Base-by-base conservation (phyloP, 2,113 vertebrate genomes). In the Stictonetta naevosa region DNA sequence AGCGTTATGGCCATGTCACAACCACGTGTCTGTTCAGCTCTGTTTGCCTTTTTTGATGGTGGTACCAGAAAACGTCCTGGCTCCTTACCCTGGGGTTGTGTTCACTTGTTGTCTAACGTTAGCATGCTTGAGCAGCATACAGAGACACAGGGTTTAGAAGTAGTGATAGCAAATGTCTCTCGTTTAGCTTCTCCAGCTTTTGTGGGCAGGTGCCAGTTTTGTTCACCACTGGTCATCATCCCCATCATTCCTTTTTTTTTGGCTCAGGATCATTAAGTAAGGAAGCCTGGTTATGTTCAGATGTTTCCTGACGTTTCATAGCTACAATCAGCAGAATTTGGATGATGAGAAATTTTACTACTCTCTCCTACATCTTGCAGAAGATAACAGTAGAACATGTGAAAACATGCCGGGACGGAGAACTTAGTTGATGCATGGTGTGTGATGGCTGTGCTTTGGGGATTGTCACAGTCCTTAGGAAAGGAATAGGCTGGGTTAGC, bases 351-450 rank as follows among this genome's bases (percentile, higher is more conserved):
- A 7, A 5, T 60, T 92, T 86, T 26, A 42, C n/a, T 84, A 62
- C 13, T 0, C 0, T 66, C 26, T 22, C 42, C 21, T 50, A 1
- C 13, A 1, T 23, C 2, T 3, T 36, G 15, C 25, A 34, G n/a
- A 75, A 74, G 44, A 15, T 36, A 58, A 56, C 58, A 66, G 75
- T 56, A 44, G 52, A 93, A n/a, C 11, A 4, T 12, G 33, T 14
- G n/a, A 8, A 50, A 38, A 62, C 7, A 8, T 26, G 19, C 23
- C 33, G n/a, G 36, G 22, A 13, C 4, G 4, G 34, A 31, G 23
- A 80, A 52, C 56, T 64, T 22, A 21, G 8, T 10, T 75, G 62
- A 10, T 67, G 79, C 5, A 55, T 64, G 46, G 33, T 58, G 17
- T 26, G 18, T 38, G 17, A 40, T 64, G 59, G 21, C 36, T 1